Percentiles rank a stretch among this genome's conserved stretches.
phyloP scores from a whole-genome alignment of 1,140 invertebrate species.

The Penaeus japonicus region DNA sequence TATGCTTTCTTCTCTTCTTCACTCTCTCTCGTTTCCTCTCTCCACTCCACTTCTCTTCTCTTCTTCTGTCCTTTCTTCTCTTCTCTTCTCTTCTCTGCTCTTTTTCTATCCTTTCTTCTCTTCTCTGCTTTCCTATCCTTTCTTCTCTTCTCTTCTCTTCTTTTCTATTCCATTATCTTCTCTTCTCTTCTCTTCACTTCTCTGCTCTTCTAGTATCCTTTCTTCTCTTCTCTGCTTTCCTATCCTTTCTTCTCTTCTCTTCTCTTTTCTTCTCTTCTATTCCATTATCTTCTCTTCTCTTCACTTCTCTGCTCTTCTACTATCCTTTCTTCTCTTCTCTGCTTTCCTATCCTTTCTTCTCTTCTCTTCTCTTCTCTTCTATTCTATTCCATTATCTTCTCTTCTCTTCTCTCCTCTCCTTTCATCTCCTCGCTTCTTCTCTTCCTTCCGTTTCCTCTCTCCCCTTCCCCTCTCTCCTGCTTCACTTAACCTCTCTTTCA shows the following conservation, averaged over 20 bases:
- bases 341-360: not conserved
- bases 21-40: too few relatives aligned
- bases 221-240: not conserved
- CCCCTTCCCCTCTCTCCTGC: too few relatives aligned
- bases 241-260: not conserved
- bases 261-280: not conserved
- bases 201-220: not conserved
- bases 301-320: not conserved
- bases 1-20: too few relatives aligned
- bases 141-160: not conserved
- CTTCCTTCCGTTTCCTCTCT: not conserved
- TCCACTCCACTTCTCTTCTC: not conserved
- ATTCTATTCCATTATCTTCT: not conserved
- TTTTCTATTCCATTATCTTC: not conserved
- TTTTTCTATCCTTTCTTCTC: not conserved
- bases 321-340: not conserved
- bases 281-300: not conserved
- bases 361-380: not conserved
- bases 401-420: not conserved
- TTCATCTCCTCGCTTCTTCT: not conserved
- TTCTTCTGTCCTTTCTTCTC: not conserved
- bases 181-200: not conserved
- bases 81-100: not conserved
- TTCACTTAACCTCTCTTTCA: too few relatives aligned
- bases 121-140: not conserved